Evolutionary conservation across 2,888 invertebrate genomes (phyloP).

Genomic region (Idaea straminata): DNA sequence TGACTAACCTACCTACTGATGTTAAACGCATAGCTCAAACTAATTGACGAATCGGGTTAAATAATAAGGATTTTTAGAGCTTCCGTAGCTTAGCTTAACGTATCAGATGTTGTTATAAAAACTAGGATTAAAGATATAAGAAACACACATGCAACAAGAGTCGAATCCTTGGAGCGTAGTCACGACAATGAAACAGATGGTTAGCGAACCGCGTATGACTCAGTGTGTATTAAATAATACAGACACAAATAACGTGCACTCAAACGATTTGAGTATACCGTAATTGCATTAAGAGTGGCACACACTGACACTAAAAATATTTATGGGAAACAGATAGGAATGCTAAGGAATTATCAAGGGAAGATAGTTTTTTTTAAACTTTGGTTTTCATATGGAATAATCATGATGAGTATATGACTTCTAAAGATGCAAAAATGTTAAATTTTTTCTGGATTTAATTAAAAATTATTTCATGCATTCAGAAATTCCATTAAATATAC

Average conservation of each 20-base stretch:
- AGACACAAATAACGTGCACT: slow-evolving; percentile 29
- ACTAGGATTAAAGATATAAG: slow-evolving; percentile 16
- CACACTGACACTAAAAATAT: not conserved
- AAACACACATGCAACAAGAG: slow-evolving; percentile 11
- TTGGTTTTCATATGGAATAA: too few relatives aligned
- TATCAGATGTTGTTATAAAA: slow-evolving; percentile 13
- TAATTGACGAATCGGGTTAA: too few relatives aligned
- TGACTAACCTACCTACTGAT: too few relatives aligned
- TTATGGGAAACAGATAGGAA: not conserved
- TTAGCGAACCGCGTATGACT: slow-evolving; percentile 49
- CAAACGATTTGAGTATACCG: slow-evolving; percentile 20
- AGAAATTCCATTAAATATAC: not conserved
- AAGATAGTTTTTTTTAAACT: too few relatives aligned
- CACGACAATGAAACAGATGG: slow-evolving; percentile 62
- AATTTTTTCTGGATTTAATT: too few relatives aligned
- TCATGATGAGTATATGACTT: too few relatives aligned
- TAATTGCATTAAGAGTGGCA: slow-evolving; percentile 12
- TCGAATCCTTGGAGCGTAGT: slow-evolving; percentile 34
- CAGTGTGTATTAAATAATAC: slow-evolving; percentile 40
- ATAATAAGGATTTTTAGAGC: not conserved
- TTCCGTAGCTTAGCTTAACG: not conserved
- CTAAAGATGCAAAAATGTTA: too few relatives aligned
- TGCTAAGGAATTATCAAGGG: too few relatives aligned
- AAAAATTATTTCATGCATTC: slow-evolving; percentile 14
- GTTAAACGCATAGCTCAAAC: too few relatives aligned